These are phyloP conservation scores for Amblyornis subalaris DNA, from an alignment of 2,113 vertebrate genomes.

Conservation along the genomic window DNA sequence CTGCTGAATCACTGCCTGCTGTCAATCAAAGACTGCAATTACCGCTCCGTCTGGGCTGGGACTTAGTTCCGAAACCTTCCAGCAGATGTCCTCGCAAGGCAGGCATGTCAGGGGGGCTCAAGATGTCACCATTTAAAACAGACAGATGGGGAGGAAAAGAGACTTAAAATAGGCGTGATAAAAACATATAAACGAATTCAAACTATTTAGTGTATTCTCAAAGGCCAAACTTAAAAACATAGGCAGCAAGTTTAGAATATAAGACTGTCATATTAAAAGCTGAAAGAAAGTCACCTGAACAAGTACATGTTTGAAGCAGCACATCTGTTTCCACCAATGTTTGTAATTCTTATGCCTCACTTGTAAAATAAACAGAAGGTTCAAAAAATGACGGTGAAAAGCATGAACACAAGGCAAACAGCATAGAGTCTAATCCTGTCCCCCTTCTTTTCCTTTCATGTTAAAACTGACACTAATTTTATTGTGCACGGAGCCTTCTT, in stretches of 20 bases:
- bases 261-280: neutral
- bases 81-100: slow-evolving; percentile 27
- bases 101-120: neutral
- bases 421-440: neutral
- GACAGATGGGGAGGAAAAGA: neutral
- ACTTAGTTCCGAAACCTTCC: neutral
- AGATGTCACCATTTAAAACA: neutral
- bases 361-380: neutral
- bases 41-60: neutral
- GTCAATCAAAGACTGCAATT: neutral
- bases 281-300: neutral
- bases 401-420: neutral
- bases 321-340: neutral
- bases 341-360: neutral
- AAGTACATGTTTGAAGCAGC: neutral
- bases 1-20: neutral
- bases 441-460: neutral
- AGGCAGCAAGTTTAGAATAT: neutral
- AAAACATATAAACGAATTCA: neutral
- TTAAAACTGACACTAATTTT: neutral
- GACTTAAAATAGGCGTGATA: neutral
- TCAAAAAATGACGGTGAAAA: neutral
- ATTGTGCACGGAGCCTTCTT: neutral
- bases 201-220: neutral
- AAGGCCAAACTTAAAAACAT: neutral